Evolutionary conservation across 2,797 vertebrate genomes (phyloP).

Genomic region (Scomberomorus guttatus): DNA sequence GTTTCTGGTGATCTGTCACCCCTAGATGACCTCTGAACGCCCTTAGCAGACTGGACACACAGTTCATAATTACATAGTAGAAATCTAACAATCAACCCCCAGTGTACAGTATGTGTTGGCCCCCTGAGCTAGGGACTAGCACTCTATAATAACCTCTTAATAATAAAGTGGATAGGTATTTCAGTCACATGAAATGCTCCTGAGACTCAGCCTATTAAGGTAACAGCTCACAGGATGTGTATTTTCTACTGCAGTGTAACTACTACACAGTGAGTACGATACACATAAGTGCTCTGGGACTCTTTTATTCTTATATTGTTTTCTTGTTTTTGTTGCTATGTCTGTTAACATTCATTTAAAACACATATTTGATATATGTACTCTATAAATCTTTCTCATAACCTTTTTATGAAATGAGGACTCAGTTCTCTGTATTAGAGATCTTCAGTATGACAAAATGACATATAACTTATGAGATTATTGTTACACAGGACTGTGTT

Average conservation of each 20-base stretch:
- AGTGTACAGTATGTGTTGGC: neutral
- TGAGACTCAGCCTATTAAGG: neutral
- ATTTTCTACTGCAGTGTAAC: neutral
- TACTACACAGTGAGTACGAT: neutral
- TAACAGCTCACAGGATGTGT: conserved; percentile 2
- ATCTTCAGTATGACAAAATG: neutral
- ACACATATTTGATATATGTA: neutral
- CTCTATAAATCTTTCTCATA: neutral
- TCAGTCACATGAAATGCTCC: neutral
- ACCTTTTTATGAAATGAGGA: neutral
- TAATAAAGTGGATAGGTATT: neutral
- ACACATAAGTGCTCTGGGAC: neutral
- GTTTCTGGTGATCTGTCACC: conserved; percentile 6
- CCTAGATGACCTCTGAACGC: neutral
- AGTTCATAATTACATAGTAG: neutral
- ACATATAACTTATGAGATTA: neutral
- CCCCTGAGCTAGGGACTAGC: neutral
- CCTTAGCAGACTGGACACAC: conserved; percentile 2
- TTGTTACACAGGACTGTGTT: neutral
- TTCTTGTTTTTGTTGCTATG: neutral
- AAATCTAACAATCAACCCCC: neutral
- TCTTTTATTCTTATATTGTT: neutral
- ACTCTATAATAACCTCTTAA: neutral
- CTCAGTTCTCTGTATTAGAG: neutral
- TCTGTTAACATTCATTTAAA: neutral